Evolutionary conservation across 2,113 vertebrate species (phyloP).

Genomic region (Rhinogobius similis): DNA sequence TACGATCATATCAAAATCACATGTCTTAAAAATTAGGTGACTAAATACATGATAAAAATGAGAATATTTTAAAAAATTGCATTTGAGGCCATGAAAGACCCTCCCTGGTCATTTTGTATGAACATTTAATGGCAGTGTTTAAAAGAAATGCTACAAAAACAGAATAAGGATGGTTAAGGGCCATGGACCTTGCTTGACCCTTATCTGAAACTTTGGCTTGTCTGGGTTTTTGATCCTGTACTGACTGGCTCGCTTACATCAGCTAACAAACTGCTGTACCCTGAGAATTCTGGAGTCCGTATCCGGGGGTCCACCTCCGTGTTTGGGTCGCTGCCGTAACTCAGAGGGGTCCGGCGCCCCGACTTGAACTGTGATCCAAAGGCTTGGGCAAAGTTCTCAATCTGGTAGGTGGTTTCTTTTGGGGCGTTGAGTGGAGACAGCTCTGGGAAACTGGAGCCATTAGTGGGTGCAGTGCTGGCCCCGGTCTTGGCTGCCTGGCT

Average conservation of each 20-base stretch:
- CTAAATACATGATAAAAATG: slow-evolving; percentile 86
- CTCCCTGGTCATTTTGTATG: slow-evolving; percentile 93
- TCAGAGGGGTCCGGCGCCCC: slow-evolving; percentile 94
- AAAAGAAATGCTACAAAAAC: slow-evolving; percentile 80
- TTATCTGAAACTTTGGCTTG: slow-evolving; percentile 99
- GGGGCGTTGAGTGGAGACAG: slow-evolving; percentile 89
- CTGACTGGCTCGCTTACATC: slow-evolving; percentile 97
- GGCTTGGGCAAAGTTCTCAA: slow-evolving; percentile 99
- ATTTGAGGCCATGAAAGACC: slow-evolving; percentile 98
- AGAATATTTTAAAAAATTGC: slow-evolving; percentile 82
- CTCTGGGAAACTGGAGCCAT: slow-evolving; percentile 87
- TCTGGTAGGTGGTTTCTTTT: slow-evolving; percentile 97
- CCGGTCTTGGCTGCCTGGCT: slow-evolving; percentile 86
- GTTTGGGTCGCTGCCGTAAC: slow-evolving; percentile 87
- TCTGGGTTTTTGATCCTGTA: slow-evolving; percentile 97
- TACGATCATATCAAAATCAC: slow-evolving; percentile 84
- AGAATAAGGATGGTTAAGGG: slow-evolving; percentile 75
- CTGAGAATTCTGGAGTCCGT: slow-evolving; percentile 99
- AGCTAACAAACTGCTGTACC: slow-evolving; percentile 99
- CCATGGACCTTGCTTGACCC: slow-evolving; percentile 77
- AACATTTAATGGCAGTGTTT: slow-evolving; percentile 99
- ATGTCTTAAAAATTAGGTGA: slow-evolving; percentile 87
- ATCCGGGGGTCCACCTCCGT: slow-evolving; percentile 91
- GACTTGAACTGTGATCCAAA: slow-evolving; percentile 99
- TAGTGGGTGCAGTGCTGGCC: slow-evolving; percentile 57